Evolutionary conservation across 1,140 invertebrate species (phyloP).

Genomic region (Monomorium pharaonis): DNA sequence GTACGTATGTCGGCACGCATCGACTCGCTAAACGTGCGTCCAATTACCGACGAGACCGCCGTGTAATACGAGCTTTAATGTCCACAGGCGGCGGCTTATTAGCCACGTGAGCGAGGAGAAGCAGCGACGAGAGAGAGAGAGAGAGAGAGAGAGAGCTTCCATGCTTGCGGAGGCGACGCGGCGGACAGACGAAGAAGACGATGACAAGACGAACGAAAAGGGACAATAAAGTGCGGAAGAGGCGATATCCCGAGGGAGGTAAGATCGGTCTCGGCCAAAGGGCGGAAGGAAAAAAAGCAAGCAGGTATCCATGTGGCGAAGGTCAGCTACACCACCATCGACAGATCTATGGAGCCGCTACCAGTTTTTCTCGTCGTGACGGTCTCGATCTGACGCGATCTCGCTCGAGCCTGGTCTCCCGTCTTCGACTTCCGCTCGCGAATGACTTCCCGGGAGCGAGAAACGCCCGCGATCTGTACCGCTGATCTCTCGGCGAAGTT

Average conservation of each 20-base stretch:
- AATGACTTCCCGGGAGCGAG: slow-evolving; percentile 48
- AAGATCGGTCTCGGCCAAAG: slow-evolving; percentile 33
- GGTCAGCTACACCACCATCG: slow-evolving; percentile 32
- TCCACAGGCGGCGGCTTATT: slow-evolving; percentile 74
- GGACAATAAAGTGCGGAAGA: slow-evolving; percentile 53
- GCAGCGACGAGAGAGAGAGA: neutral
- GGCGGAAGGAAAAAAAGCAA: slow-evolving; percentile 37
- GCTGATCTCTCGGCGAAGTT: neutral
- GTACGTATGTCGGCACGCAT: slow-evolving; percentile 16
- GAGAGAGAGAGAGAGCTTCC: neutral
- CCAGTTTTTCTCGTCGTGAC: slow-evolving; percentile 76
- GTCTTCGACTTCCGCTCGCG: slow-evolving; percentile 24
- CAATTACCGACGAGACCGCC: slow-evolving; percentile 72
- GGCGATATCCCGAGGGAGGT: slow-evolving; percentile 16
- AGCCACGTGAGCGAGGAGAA: slow-evolving; percentile 51
- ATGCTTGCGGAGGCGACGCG: slow-evolving; percentile 17
- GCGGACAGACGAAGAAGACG: neutral
- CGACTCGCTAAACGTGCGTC: slow-evolving; percentile 66
- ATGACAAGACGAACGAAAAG: slow-evolving; percentile 3
- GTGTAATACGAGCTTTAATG: slow-evolving; percentile 74
- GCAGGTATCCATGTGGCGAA: slow-evolving; percentile 25
- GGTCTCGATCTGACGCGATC: slow-evolving; percentile 76
- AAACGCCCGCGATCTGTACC: slow-evolving; percentile 2
- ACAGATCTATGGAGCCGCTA: slow-evolving; percentile 78
- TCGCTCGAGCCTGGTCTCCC: slow-evolving; percentile 4